Evolutionary conservation across 2,888 invertebrate genomes (phyloP).

Genomic region (Acleris cristana): DNA sequence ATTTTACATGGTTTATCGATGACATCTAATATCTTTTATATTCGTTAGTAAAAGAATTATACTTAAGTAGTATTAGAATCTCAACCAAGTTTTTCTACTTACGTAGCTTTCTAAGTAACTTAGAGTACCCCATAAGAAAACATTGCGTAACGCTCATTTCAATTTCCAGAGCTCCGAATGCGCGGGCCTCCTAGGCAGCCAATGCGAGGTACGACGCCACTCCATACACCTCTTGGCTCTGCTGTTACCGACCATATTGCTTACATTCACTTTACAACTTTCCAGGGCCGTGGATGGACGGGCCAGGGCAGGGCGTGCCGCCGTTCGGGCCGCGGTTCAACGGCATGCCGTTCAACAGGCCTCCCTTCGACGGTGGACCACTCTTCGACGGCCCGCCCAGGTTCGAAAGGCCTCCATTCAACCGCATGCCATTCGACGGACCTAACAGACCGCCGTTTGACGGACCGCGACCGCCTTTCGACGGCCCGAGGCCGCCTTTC

Average conservation of each 20-base stretch:
- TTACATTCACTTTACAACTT: conserved; percentile 39
- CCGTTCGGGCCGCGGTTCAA: conserved; percentile 58
- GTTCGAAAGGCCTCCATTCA: conserved; percentile 41
- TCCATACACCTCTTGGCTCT: conserved; percentile 1
- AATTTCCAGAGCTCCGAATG: conserved; percentile 78
- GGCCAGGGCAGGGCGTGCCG: conserved; percentile 47
- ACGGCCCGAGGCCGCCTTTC: conserved; percentile 57
- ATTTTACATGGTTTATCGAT: no score
- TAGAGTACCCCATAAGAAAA: conserved; percentile 30
- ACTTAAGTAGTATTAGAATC: neutral
- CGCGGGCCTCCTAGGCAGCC: conserved; percentile 72
- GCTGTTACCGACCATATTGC: conserved; percentile 1
- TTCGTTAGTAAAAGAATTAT: no score
- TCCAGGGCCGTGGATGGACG: conserved; percentile 72
- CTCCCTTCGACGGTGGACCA: conserved; percentile 61
- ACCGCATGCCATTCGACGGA: conserved; percentile 54
- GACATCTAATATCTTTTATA: no score
- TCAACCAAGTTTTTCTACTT: neutral
- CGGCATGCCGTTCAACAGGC: conserved; percentile 47
- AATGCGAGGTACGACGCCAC: conserved; percentile 65
- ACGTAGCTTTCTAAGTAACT: neutral
- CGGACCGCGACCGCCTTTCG: conserved; percentile 61
- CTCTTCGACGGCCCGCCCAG: conserved; percentile 56
- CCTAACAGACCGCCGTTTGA: conserved; percentile 55
- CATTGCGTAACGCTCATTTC: conserved; percentile 52